Evolutionary conservation across 2,888 invertebrate genomes (phyloP).

Genomic region (Erebia epiphron): DNA sequence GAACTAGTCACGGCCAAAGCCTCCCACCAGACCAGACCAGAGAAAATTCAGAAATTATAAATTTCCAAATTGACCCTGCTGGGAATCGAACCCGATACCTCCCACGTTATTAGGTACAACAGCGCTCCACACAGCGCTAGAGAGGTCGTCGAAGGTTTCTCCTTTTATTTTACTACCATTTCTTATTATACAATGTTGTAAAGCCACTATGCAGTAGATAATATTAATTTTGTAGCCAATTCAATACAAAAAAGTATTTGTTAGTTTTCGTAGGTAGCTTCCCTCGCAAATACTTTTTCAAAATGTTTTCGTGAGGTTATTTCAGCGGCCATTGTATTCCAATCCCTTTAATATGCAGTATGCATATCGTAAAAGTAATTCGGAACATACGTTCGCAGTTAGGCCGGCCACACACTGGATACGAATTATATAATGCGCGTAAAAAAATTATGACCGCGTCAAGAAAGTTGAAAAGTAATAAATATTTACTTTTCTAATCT

Average conservation of each 20-base stretch:
- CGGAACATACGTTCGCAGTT: slow-evolving; percentile 24
- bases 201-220: background rate
- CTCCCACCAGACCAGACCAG: no score
- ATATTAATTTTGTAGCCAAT: background rate
- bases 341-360: slow-evolving; percentile 15
- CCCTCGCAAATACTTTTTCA: background rate
- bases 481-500: no score
- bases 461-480: background rate
- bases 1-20: no score
- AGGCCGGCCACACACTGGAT: slow-evolving; percentile 8
- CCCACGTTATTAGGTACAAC: no score
- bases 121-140: no score
- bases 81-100: no score
- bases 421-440: background rate
- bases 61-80: no score
- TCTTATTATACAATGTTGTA: background rate
- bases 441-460: no score
- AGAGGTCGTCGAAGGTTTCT: no score
- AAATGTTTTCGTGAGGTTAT: slow-evolving; percentile 17
- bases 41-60: no score
- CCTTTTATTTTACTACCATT: background rate
- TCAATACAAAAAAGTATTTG: background rate
- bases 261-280: background rate
- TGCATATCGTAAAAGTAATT: slow-evolving; percentile 31
- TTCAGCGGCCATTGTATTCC: slow-evolving; percentile 16